Base-by-base conservation (phyloP, 2,797 vertebrate genomes). In the Emys orbicularis region DNA sequence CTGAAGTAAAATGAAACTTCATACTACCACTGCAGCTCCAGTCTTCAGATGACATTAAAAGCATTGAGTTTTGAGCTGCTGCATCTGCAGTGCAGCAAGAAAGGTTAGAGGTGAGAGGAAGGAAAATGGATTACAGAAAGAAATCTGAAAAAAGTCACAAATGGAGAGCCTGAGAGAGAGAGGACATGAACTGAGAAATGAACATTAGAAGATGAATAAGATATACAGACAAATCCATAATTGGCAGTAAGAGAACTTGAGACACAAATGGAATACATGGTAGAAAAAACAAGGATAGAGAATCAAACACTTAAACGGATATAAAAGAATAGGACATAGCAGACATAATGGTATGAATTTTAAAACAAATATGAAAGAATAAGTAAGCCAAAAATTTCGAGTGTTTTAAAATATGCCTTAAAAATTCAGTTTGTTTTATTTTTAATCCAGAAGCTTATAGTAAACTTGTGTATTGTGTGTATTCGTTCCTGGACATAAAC, bases 41-140 rank as follows among this genome's bases (percentile, higher is more conserved):
- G 89, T 92, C 91, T 93, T 96, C 85, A 96, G 94, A 95, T 93
- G 87, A 90, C 88, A 86, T 86, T 87, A 92, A 93, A 93, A 52
- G 7, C 77, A 61, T 92, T 91, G 88, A 93, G 54, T 94, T 96
- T 94, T 90, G 90, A 93, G 87, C 85, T 95, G 81, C 92, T 88
- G 41, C 92, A 90, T 95, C 95, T 96, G 95, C 90, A 95, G 72
- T 96, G 94, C 95, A 97, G 95, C 83, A 95, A 95, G 53, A 89
- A 92, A 95, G 47, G 56, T 47, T 92, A 76, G 81, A 93, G 83
- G 80, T 96, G 82, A 94, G 93, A 93, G 92, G 65, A 84, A 29
- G 80, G 54, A 57, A 91, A 87, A 90, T 86, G n/a, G 49, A 0
- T 91, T 37, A 5, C 11, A 81, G 83, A 83, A 83, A 87, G 59